Conservation (phyloP, 2,888 invertebrate genomes). For the Sarcophaga subvicina region DNA sequence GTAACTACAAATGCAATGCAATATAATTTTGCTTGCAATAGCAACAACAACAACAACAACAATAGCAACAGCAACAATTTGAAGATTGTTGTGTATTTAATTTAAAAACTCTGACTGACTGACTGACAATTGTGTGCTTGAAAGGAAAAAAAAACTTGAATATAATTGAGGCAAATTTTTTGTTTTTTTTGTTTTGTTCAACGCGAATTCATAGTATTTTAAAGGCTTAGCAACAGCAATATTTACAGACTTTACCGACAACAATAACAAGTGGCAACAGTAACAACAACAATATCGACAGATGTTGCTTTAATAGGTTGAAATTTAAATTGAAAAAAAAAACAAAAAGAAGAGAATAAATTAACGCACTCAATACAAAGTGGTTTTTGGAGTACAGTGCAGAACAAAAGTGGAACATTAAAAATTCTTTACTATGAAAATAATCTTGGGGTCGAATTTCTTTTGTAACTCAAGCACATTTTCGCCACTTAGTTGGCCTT, state of each 20-base stretch:
- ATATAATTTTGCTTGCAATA: slow-evolving; percentile 48
- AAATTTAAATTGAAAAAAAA: not conserved
- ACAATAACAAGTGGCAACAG: not conserved
- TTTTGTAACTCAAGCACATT: too few species aligned
- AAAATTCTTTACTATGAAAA: too few species aligned
- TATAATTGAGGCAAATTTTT: not conserved
- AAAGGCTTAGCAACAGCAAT: slow-evolving; percentile 43
- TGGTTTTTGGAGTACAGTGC: too few species aligned
- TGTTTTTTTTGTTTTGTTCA: slow-evolving; percentile 8
- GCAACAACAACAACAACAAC: slow-evolving; percentile 11
- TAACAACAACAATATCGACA: slow-evolving; percentile 26
- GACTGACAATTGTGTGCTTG: slow-evolving; percentile 17
- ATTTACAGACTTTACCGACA: too few species aligned
- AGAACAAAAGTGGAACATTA: too few species aligned
- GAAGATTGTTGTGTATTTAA: slow-evolving; percentile 38
- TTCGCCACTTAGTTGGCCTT: too few species aligned
- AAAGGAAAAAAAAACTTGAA: slow-evolving; percentile 3
- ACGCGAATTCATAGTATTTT: slow-evolving; percentile 12
- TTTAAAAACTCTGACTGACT: slow-evolving; percentile 50
- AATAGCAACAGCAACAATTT: slow-evolving; percentile 29
- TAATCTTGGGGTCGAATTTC: too few species aligned
- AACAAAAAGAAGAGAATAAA: not conserved
- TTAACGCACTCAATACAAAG: too few species aligned
- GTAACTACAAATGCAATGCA: slow-evolving; percentile 52
- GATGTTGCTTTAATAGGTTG: slow-evolving; percentile 7